Conservation (phyloP, 2,888 invertebrate species). For the Lamellibrachia columna region DNA sequence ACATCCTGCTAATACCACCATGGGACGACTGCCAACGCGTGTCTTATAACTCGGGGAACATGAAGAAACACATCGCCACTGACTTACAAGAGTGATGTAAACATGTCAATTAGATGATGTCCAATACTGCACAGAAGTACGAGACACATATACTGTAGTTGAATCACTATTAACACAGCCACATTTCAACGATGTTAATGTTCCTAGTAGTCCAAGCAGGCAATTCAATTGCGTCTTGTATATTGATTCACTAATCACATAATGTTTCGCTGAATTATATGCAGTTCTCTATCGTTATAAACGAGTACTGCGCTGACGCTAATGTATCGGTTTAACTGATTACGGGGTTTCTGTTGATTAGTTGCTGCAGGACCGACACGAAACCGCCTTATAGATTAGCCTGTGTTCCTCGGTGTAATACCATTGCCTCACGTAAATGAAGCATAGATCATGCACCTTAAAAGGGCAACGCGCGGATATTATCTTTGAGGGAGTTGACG, state of each 20-base stretch:
- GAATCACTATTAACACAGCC: neutral
- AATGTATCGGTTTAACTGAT: neutral
- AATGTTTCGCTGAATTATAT: neutral
- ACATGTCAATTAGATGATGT: neutral
- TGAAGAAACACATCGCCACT: too few relatives aligned
- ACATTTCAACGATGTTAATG: neutral
- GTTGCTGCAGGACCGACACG: neutral
- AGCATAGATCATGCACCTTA: neutral
- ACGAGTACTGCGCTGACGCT: neutral
- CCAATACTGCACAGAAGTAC: neutral
- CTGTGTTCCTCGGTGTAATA: neutral
- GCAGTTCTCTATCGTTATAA: neutral
- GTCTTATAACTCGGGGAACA: too few relatives aligned
- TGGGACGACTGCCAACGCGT: too few relatives aligned
- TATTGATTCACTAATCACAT: constrained; percentile 6
- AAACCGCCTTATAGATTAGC: neutral
- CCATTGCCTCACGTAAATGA: neutral
- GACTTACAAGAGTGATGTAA: neutral
- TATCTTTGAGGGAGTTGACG: constrained; percentile 6
- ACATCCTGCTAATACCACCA: too few relatives aligned
- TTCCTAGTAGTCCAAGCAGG: neutral
- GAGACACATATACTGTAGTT: neutral
- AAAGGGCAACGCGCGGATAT: neutral
- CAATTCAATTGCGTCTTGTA: neutral
- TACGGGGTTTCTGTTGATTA: neutral